Evolutionary conservation across 2,113 vertebrate genomes (phyloP), one percentile per base, ranked within the genome.

Genomic region (Labrus mixtus): DNA sequence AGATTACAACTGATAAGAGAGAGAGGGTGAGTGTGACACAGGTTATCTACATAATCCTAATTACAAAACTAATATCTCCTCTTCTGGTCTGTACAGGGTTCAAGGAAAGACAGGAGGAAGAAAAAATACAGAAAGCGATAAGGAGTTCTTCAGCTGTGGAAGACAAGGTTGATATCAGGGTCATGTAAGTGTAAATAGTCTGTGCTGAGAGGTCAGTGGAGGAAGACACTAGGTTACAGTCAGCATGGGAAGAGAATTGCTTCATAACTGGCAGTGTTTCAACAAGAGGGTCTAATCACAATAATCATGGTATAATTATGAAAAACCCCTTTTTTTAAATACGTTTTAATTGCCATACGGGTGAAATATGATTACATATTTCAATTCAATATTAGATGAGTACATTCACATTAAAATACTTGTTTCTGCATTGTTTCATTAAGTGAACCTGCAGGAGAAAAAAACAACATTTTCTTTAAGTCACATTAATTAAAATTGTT

Each of bases 1-100:
- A 86, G 73, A 83, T 68, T 82, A 75, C 45, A 39, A 17, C 69
- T 76, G 81, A 91, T 86, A 84, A 76, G 37, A n/a, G 9, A 22
- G 29, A 72, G 56, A 55, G 37, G 37, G 50, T 70, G 39, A 80
- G 29, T 37, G 57, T 65, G 62, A 70, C 77, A 76, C 11, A 62
- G 72, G 81, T 68, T 71, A 76, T 2, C 16, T 36, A 46, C 41
- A 68, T 25, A 64, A 19, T 29, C 15, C 23, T 33, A 48, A 59
- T 59, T 54, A 19, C 46, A 51, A 60, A 23, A 17, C 29, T 9
- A 13, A 62, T 37, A 60, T 7, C 48, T 8, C 12, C 9, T n/a
- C 19, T 8, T 8, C 8, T 10, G 33, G 41, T 11, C 10, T 71
- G 62, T 75, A 53, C 46, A 85, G 71, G 69, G 64, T 75, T 85